Evolutionary conservation across 2,113 vertebrate species (phyloP), one percentile per base, ranked within the genome.

Genomic region (Brachyistius frenatus): DNA sequence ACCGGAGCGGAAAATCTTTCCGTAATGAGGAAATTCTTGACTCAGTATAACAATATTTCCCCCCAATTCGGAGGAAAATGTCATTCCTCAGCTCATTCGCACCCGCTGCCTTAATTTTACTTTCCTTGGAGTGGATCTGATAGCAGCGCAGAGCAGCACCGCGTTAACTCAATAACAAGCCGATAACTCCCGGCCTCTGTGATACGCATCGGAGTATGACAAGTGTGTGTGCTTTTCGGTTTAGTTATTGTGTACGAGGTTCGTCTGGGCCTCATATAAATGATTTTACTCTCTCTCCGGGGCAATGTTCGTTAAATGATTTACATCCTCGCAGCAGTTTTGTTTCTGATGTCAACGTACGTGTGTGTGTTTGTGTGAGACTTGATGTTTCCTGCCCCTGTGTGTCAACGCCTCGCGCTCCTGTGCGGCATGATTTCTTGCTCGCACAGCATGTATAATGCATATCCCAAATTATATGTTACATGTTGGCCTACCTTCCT

Each of bases 381-480:
- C 41, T 78, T 68, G 69, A 65, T 77, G 69, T 83, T 81, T 86
- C 62, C 63, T 73, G 44, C 31, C 63, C 16, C 63, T 32, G 67
- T 66, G 63, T 85, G 83, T 88, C 79, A 76, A 47, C n/a, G 66
- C 62, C 49, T 53, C 39, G 14, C 52, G 66, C 68, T 41, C 66
- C 69, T 56, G 1, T 60, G 78, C 83, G 78, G 86, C 75, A 64
- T 87, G 85, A 89, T 90, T 88, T 83, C 76, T 82, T 75, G 83
- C 82, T 83, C 81, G 41, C 77, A 73, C 70, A 67, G 33, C 90
- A 91, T 92, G 87, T 85, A 84, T 89, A 88, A 92, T 91, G 86
- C 87, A 89, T 89, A 82, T 72, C 83, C 73, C 71, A 89, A 92
- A 91, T 89, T 81, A 89, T 82, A 85, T 85, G 84, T 84, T 86